Evolutionary conservation across 92 coral and sea anemone species (phyloP), one percentile per base, ranked within the genome.

Genomic region (Siderastrea siderea): DNA sequence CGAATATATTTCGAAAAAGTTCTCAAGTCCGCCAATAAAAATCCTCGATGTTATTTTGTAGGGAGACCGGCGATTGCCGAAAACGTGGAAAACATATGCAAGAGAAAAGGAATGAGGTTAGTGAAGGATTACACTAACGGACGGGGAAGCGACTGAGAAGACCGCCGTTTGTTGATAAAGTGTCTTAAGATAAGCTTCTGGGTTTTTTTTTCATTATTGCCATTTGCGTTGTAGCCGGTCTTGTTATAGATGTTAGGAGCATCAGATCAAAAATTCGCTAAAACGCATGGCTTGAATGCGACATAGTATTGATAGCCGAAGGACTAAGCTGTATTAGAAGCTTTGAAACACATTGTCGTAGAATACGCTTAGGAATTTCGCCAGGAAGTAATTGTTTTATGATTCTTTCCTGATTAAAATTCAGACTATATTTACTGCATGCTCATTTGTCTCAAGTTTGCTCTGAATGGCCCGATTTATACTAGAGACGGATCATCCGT

Each of bases 51-150:
- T 49, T 90, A 83, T n/a, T 90, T 90, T 66, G 93, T 90, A 3
- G 91, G 93, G 45, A 86, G 93, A 60, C 91, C 93, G 57, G 93
- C 82, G 60, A 80, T 90, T 8, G 93, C 91, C 47, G 80, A 90
- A 54, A 62, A 3, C 11, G 61, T 90, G 7, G 75, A 69, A 63
- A 60, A 80, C 59, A 66, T 86, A 15, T 90, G 93, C 83, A 55
- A 79, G 64, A 68, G 73, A 57, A 90, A 74, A 7, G 91, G 91
- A 2, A 43, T 90, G 6, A 79, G 38, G 19, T 51, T 90, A 17
- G 49, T 74, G 8, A 87, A 74, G 67, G 91, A 87, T 72, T 80
- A 80, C 68, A 90, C 93, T 46, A 90, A 90, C 68, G 93, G 91
- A 43, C 73, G 78, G 70, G 74, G 71, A 66, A 77, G 79, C 26